Base-by-base conservation (phyloP, 2,113 vertebrate species). In the Chloropsis hardwickii region DNA sequence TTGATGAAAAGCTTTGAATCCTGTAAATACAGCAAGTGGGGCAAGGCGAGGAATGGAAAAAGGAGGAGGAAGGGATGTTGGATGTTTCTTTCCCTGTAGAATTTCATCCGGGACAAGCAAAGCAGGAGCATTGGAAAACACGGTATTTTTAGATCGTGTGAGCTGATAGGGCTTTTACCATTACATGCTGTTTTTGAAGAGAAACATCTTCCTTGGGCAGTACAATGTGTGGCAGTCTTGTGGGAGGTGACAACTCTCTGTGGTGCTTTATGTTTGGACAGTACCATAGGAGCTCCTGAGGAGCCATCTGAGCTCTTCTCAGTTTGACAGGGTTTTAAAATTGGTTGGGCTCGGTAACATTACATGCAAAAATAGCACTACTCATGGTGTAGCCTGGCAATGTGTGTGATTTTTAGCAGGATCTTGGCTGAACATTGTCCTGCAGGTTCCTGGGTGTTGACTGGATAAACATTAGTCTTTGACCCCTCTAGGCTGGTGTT, bases 61-160 rank as follows among this genome's bases (percentile, higher is more conserved):
- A 76, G 64, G 60, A 81, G 64, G 28, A 86, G 24, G n/a, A 96
- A 96, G 67, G 64, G 31, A 18, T 76, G 25, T 61, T 66, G 51
- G 14, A 31, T 67, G 20, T 78, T 88, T 80, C 25, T 90, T 91
- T 77, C 37, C 44, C 50, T 57, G 14, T 29, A 73, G 62, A 39
- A 57, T 91, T 90, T 89, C 24, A 33, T 58, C 39, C 64, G 48
- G 50, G 48, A 44, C 5, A 8, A 56, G 71, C 47, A 83, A 73
- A 66, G 39, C 27, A 86, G 84, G 22, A 81, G 13, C 7, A 4
- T 4, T 83, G 67, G 37, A 45, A 85, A 84, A 76, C 40, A 53
- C 0, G 0, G 4, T 28, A 12, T 74, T 15, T 78, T 81, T 16
- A 77, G n/a, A 13, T 62, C 24, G 50, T 40, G 7, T 48, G 64